Conservation (phyloP, 1,140 invertebrate genomes). For the Zaprionus africanus region DNA sequence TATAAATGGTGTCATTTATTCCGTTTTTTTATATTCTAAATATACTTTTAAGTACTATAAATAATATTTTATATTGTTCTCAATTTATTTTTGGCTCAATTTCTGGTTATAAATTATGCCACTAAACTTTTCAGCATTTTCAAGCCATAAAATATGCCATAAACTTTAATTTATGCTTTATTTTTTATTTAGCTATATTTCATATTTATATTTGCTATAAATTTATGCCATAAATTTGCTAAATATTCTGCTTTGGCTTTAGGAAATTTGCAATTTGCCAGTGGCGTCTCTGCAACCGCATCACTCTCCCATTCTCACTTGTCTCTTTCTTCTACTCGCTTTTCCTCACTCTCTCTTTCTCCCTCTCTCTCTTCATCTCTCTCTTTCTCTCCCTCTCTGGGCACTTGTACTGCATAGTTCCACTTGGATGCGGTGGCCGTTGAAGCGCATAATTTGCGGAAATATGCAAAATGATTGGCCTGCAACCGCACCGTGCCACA, state of each 20-base stretch:
- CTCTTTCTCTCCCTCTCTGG: neutral
- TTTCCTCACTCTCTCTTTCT: neutral
- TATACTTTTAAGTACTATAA: no score
- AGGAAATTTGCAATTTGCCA: slow-evolving; percentile 40
- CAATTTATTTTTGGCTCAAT: no score
- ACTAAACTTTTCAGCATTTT: no score
- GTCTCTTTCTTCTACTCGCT: no score
- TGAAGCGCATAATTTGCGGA: slow-evolving; percentile 81
- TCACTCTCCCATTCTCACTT: neutral
- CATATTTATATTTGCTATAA: neutral
- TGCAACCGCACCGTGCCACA: slow-evolving; percentile 20
- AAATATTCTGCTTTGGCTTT: neutral
- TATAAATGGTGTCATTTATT: neutral
- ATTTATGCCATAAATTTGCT: neutral
- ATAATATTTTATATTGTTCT: no score
- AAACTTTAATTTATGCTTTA: neutral
- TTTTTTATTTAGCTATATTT: neutral
- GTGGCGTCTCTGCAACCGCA: neutral
- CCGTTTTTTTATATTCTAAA: neutral
- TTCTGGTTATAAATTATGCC: no score
- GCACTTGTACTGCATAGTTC: slow-evolving; percentile 43
- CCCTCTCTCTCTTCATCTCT: neutral
- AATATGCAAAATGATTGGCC: slow-evolving; percentile 63
- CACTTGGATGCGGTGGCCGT: slow-evolving; percentile 53
- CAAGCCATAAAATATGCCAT: neutral